These are phyloP conservation scores for Thaumetopoea pityocampa DNA, from an alignment of 1,140 invertebrate species.

Conservation along the genomic window DNA sequence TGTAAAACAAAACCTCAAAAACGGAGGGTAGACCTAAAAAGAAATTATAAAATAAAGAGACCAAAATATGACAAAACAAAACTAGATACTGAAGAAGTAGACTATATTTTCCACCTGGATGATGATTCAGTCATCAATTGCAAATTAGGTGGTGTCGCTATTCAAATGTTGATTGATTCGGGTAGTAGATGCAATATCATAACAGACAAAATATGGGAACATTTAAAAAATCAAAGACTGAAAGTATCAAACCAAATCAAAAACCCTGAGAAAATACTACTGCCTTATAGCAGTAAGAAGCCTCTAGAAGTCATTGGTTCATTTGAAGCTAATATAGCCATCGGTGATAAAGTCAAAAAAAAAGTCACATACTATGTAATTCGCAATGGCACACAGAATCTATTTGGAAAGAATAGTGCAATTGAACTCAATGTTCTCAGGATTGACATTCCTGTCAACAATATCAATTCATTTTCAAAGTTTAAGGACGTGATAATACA, in stretches of 20 bases:
- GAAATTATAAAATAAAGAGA: slow-evolving; percentile 1
- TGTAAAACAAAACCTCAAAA: slow-evolving; percentile 9
- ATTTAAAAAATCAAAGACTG: slow-evolving; percentile 2
- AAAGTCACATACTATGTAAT: slow-evolving; percentile 16
- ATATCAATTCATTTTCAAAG: slow-evolving; percentile 35
- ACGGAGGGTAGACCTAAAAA: not conserved
- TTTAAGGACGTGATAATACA: slow-evolving; percentile 38
- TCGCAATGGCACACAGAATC: slow-evolving; percentile 18
- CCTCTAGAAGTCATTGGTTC: slow-evolving; percentile 21
- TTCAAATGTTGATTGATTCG: slow-evolving; percentile 24
- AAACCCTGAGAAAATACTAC: slow-evolving; percentile 3
- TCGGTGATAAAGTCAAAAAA: slow-evolving; percentile 1
- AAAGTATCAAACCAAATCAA: slow-evolving; percentile 2
- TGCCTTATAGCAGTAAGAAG: slow-evolving; percentile 19
- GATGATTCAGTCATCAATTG: slow-evolving; percentile 9
- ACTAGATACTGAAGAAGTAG: not conserved
- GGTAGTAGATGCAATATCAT: slow-evolving; percentile 21
- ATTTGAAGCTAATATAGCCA: slow-evolving; percentile 18
- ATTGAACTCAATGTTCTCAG: slow-evolving; percentile 18
- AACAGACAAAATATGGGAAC: slow-evolving; percentile 14
- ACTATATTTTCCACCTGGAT: slow-evolving; percentile 9
- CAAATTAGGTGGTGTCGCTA: slow-evolving; percentile 8
- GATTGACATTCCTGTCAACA: slow-evolving; percentile 24
- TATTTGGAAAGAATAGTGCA: slow-evolving; percentile 27
- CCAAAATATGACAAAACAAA: not conserved